Evolutionary conservation across 2,888 invertebrate genomes (phyloP), one percentile per base, ranked within the genome.

Genomic region (Argyresthia goedartella): DNA sequence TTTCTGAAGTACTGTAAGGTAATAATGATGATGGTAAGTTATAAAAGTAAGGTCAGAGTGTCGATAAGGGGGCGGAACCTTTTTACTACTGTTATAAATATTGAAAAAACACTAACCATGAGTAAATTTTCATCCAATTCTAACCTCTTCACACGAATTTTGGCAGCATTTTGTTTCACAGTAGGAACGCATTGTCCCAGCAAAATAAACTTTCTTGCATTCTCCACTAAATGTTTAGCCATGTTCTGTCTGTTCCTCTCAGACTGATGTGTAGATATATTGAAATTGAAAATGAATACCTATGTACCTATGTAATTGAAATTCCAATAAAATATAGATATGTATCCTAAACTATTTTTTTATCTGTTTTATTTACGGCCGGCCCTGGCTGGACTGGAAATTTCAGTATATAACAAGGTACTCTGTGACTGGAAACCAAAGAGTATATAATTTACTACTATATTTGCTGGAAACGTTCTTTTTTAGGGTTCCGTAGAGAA

Each of bases 151-250:
- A 96, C 88, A 62, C 91, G 88, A 59, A 96, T 92, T 88, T 93
- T 95, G 0, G 93, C 89, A 25, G 94, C 93, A 75, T 93, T 92
- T 62, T 90, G 88, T 79, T 95, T 94, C 0, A 91, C 73, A 55
- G 92, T 91, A 8, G 95, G 95, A 49, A 95, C 89, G 71, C 95
- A 95, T 69, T 92, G 91, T 3, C 95, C 96, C 56, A 96, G 71
- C 25, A 95, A 66, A 61, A 93, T 69, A 53, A 89, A 74, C 46
- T 88, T 89, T 54, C 76, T 77, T 1, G 89, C 88, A 35, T 79
- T 69, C 39, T 81, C 79, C 15, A 85, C 72, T 58, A 76, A 55
- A 62, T 73, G 76, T 51, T 76, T 71, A 56, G 86, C 74, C 85
- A 86, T 86, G 25, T 51, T 55, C 3, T 3, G 39, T 8, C 2